These are phyloP conservation scores for Xylota segnis DNA, from an alignment of 2,888 invertebrate genomes.

Conservation along the genomic window DNA sequence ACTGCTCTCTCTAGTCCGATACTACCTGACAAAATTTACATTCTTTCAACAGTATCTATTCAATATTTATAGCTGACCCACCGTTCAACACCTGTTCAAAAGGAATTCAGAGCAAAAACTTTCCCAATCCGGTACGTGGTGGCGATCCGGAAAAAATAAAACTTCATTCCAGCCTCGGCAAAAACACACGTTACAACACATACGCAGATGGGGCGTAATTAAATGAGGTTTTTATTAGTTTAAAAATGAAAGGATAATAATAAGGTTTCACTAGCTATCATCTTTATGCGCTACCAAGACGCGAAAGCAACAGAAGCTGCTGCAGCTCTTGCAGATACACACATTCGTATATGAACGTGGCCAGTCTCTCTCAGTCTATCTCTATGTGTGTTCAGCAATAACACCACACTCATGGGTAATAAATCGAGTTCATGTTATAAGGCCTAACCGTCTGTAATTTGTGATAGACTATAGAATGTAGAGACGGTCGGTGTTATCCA, in stretches of 20 bases:
- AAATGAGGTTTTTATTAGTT: conserved; percentile 76
- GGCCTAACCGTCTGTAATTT: conserved; percentile 74
- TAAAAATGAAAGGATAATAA: conserved; percentile 77
- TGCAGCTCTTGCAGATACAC: conserved; percentile 7
- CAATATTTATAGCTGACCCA: conserved; percentile 39
- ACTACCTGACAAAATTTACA: not conserved
- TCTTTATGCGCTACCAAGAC: conserved; percentile 55
- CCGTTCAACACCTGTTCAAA: conserved; percentile 56
- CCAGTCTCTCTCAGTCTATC: conserved; percentile 7
- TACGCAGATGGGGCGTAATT: conserved; percentile 59
- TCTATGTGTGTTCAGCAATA: conserved; percentile 28
- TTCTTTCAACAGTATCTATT: conserved; percentile 3
- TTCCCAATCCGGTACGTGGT: conserved; percentile 47
- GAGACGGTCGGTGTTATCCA: conserved; percentile 47
- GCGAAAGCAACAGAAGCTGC: conserved; percentile 58
- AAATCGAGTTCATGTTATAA: conserved; percentile 73
- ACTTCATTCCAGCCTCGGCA: conserved; percentile 4
- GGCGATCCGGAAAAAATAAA: conserved; percentile 18
- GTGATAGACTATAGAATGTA: conserved; percentile 67
- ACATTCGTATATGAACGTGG: conserved; percentile 19
- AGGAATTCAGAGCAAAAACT: conserved; percentile 59
- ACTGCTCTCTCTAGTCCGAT: not conserved
- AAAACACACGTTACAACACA: not conserved
- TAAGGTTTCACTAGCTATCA: conserved; percentile 70
- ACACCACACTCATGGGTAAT: conserved; percentile 68